Evolutionary conservation across 2,797 vertebrate species (phyloP), one percentile per base, ranked within the genome.

Genomic region (Chaetodon trifasciatus): DNA sequence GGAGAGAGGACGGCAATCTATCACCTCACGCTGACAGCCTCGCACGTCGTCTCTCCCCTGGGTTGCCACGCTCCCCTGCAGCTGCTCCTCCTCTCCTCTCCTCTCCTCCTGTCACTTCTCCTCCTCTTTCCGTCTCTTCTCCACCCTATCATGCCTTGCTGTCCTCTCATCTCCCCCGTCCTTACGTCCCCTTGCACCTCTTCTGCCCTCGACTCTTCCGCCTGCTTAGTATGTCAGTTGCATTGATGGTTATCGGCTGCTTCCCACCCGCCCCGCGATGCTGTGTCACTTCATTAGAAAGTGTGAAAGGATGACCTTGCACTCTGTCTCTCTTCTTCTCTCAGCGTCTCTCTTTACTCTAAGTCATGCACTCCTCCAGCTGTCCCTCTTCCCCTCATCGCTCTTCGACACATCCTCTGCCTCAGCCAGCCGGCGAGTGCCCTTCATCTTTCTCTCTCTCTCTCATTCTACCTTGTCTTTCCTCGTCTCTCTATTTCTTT

Each of bases 291-390:
- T 95, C 89, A 94, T 95, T 93, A 95, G 88, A 88, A n/a, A 70
- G 87, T 82, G 89, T 84, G 84, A 82, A 88, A 87, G 81, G 74
- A 91, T 95, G 94, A 96, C 94, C 95, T 95, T 94, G 94, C 91
- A 86, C 89, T 91, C n/a, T n/a, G n/a, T 84, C 81, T 79, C 76
- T 74, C 53, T 83, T 76, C 60, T 66, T 73, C 74, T 77, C 84
- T 49, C 53, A 42, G 76, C 72, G 57, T 76, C 76, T 83, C 44
- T 70, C 86, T 87, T 80, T 83, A 71, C 82, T 83, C 74, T 32
- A 62, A 88, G 88, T 87, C 86, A 32, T 78, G 24, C 76, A 67
- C 89, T 90, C 83, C 77, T 77, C 83, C 82, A 84, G 88, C 86
- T 89, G 83, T 81, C 88, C 70, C 79, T 81, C 70, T 81, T 76